phyloP scores from a whole-genome alignment of 2,797 vertebrate species.

The Manis pentadactyla region DNA sequence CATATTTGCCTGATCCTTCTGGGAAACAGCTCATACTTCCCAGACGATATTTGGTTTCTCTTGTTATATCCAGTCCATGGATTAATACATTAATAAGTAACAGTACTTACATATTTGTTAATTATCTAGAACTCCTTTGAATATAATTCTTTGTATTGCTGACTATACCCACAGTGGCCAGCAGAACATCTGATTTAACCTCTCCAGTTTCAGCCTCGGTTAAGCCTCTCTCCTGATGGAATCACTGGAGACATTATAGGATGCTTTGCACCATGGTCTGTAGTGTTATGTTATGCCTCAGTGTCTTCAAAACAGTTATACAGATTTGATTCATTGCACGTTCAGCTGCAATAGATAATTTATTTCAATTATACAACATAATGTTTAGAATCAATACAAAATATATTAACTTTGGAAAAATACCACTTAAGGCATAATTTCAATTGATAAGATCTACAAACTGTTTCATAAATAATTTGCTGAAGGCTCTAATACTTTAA shows the following conservation, averaged over 20 bases:
- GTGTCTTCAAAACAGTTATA: neutral
- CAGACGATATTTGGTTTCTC: neutral
- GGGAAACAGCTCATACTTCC: neutral
- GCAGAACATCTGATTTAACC: neutral
- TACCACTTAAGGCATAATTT: neutral
- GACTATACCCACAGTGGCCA: neutral
- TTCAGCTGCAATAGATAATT: neutral
- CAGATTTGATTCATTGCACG: neutral
- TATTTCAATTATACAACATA: neutral
- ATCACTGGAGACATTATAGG: neutral
- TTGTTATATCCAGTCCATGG: neutral
- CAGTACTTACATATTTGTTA: neutral
- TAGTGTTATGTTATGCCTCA: neutral
- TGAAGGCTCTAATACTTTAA: neutral
- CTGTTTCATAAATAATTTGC: neutral
- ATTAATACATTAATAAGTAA: neutral
- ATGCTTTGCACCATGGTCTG: neutral
- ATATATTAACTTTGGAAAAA: conserved; percentile 21
- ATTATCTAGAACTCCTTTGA: neutral
- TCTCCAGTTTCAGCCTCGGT: neutral
- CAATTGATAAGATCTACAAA: neutral
- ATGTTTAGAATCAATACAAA: neutral
- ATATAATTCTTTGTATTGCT: neutral
- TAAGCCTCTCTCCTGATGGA: neutral
- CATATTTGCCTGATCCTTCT: neutral